Conservation (phyloP, 2,888 invertebrate genomes). For the Drosophila mimetica region DNA sequence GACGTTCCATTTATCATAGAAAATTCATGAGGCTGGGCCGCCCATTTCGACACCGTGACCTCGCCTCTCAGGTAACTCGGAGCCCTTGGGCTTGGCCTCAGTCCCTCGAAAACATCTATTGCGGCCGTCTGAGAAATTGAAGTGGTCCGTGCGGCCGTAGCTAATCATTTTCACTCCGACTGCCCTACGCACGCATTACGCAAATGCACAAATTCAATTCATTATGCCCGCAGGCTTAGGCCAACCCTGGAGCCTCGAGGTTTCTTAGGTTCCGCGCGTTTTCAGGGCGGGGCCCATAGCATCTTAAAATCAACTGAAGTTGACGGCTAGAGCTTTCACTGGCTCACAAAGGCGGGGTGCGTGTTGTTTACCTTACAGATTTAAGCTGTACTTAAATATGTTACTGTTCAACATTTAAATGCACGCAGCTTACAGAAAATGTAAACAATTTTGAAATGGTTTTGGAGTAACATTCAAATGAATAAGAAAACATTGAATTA, state of each 20-base stretch:
- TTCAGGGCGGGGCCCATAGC: conserved; percentile 3
- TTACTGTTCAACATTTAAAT: neutral
- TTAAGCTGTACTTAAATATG: neutral
- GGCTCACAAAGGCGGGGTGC: neutral
- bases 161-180: conserved; percentile 62
- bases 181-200: conserved; percentile 50
- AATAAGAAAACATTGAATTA: neutral
- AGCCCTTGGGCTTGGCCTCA: conserved; percentile 31
- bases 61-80: conserved; percentile 21
- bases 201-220: conserved; percentile 71
- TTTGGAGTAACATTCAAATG: neutral
- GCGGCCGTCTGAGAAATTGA: conserved; percentile 19
- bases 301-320: neutral
- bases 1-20: conserved; percentile 72
- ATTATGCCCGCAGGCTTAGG: conserved; percentile 28
- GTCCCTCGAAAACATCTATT: conserved; percentile 14
- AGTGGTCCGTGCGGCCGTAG: conserved; percentile 12
- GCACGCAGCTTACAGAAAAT: neutral
- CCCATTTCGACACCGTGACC: conserved; percentile 37
- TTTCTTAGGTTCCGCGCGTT: neutral
- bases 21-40: conserved; percentile 68
- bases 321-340: conserved; percentile 14
- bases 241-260: neutral
- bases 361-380: neutral
- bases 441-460: neutral